Evolutionary conservation across 2,113 vertebrate genomes (phyloP), one percentile per base, ranked within the genome.

Genomic region (Trinectes maculatus): DNA sequence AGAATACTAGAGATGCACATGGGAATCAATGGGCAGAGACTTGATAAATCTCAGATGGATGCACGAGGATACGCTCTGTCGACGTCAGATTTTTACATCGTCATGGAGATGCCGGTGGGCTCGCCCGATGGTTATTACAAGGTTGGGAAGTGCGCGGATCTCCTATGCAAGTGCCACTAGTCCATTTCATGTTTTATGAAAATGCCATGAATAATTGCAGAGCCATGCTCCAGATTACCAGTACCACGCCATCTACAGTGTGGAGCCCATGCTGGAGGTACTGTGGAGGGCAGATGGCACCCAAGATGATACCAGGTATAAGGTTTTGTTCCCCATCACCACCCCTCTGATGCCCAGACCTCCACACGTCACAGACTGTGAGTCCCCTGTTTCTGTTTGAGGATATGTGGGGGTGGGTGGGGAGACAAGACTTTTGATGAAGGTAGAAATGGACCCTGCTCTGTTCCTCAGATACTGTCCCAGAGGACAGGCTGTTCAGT

Each of bases 51-150:
- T 21, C 87, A 92, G 59, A 91, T 95, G 86, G 42, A 51, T 4
- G 75, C 84, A 22, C 89, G 73, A n/a, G 88, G 87, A 1, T 95
- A 93, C 7, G 47, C 56, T 0, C 56, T 95, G 2, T 68, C n/a
- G 0, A 72, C 85, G 29, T 91, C 86, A 5, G 73, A 87, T 4
- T 84, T 87, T 6, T 71, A 74, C 71, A 70, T 95, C 39, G 49
- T 74, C 16, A 3, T 93, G 13, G 93, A 88, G 77, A 83, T 96
- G 65, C 94, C 94, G 19, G 60, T 95, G 54, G 94, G 94, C 29
- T 85, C 93, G n/a, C 67, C 90, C 39, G 93, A 94, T 66, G 93
- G 94, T 4, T 91, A 89, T 77, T 95, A 91, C 60, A 96, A 96
- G 94, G 94, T 95, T 19, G 8, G 85, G 10, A 19, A 22, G 29